Evolutionary conservation across 2,113 vertebrate genomes (phyloP).

Genomic region (Neomonachus schauinslandi): DNA sequence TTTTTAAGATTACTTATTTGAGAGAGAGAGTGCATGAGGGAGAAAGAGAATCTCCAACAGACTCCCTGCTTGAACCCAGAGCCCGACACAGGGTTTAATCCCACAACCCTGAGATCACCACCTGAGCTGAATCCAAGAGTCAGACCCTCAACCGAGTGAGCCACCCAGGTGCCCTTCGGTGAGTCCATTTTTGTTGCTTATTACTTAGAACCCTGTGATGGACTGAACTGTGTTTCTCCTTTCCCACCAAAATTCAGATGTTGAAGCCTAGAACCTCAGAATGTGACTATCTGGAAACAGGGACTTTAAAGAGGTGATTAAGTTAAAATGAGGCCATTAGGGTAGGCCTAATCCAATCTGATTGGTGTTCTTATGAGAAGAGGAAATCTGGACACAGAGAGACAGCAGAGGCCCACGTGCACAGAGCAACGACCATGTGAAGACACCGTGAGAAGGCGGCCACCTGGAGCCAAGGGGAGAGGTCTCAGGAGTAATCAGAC

Average conservation of each 20-base stretch:
- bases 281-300: neutral
- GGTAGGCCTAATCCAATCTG: neutral
- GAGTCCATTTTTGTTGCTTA: conserved; percentile 17
- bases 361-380: neutral
- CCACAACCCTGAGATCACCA: too few species aligned
- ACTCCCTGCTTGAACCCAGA: too few species aligned
- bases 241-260: neutral
- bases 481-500: neutral
- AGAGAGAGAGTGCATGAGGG: too few species aligned
- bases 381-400: conserved; percentile 26
- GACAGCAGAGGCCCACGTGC: fast-evolving
- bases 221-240: neutral
- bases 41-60: too few species aligned
- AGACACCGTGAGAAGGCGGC: neutral
- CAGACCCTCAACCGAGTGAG: too few species aligned
- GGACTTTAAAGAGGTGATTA: neutral
- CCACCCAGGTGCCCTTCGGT: too few species aligned
- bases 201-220: neutral
- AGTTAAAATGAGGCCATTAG: neutral
- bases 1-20: too few species aligned
- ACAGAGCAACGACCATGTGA: neutral
- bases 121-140: too few species aligned
- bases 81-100: too few species aligned
- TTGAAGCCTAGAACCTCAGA: neutral
- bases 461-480: neutral